Evolutionary conservation across 2,113 vertebrate species (phyloP), one percentile per base, ranked within the genome.

Genomic region (Psammodynastes pulverulentus): DNA sequence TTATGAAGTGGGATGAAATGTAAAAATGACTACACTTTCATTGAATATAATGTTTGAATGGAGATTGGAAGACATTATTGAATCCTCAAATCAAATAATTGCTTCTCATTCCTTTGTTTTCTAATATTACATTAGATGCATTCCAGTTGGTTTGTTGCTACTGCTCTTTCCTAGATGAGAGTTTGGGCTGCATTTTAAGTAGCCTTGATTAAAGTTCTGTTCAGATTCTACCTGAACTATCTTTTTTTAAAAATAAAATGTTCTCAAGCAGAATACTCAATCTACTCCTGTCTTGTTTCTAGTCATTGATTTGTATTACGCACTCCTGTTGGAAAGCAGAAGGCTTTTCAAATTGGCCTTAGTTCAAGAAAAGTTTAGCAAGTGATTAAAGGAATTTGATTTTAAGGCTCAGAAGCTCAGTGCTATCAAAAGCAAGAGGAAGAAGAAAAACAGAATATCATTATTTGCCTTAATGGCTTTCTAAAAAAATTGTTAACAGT

Each of bases 11-110:
- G 56, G 52, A 12, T 72, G 89, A 39, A 56, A 13, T 84, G 43
- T 85, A 26, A n/a, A 84, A 29, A 45, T 86, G 26, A 67, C 34
- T 91, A 79, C 43, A 85, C 34, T 89, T 90, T 5, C 1, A 4
- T 46, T 95, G 94, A 84, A 88, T 91, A 92, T 29, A 72, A n/a
- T 9, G 12, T 87, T 91, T 86, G 17, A 85, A 52, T 56, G 39
- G 79, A 46, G 19, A 46, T 46, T 49, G 26, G 62, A 84, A 48
- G 43, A 39, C 10, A 19, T 84, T 84, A 54, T 3, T 88, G 43
- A 88, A 92, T 26, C 58, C 49, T 88, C 46, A 43, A 43, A 9
- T 56, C 2, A 4, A 13, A 53, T 79, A 29, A 29, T 54, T n/a
- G 43, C 10, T 45, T 89, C 51, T 34, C 17, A 24, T 51, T 86